Conservation (phyloP, 2,797 vertebrate genomes). For the Nasua narica region DNA sequence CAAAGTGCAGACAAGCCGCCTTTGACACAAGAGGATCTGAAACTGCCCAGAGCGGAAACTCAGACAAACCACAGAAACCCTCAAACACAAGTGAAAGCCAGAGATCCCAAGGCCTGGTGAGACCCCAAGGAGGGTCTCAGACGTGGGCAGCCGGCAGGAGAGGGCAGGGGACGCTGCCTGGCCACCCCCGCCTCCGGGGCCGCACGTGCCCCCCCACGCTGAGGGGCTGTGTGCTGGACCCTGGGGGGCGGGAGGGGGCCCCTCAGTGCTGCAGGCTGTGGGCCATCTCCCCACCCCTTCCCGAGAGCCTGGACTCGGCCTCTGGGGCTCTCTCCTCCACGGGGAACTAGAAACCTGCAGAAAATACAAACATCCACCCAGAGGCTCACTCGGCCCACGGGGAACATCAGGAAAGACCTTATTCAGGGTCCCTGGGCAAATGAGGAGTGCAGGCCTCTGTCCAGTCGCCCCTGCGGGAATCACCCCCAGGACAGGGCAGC, state of each 20-base stretch:
- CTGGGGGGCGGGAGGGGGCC: accelerated
- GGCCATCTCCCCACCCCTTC: not conserved
- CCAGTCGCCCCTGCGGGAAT: accelerated
- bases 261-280: accelerated
- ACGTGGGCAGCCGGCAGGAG: not conserved
- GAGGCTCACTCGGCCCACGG: not conserved
- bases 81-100: not conserved
- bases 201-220: accelerated
- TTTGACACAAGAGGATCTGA: not conserved
- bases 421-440: not conserved
- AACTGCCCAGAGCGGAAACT: not conserved
- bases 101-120: not conserved
- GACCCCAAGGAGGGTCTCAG: not conserved
- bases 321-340: not conserved
- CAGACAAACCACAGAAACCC: not conserved
- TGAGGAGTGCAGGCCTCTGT: accelerated
- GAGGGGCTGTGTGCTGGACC: not conserved
- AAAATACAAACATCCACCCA: not conserved
- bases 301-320: not conserved
- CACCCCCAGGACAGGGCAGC: accelerated
- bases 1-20: not conserved
- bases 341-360: too few species aligned
- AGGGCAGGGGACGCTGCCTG: accelerated
- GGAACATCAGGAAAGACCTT: too few species aligned
- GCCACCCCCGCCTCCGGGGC: not conserved